A percentile compares a stretch with the other conserved stretches of the same genome.
These are phyloP conservation scores for Ormyrus pomaceus DNA, from an alignment of 2,888 invertebrate genomes.

Conservation along the genomic window DNA sequence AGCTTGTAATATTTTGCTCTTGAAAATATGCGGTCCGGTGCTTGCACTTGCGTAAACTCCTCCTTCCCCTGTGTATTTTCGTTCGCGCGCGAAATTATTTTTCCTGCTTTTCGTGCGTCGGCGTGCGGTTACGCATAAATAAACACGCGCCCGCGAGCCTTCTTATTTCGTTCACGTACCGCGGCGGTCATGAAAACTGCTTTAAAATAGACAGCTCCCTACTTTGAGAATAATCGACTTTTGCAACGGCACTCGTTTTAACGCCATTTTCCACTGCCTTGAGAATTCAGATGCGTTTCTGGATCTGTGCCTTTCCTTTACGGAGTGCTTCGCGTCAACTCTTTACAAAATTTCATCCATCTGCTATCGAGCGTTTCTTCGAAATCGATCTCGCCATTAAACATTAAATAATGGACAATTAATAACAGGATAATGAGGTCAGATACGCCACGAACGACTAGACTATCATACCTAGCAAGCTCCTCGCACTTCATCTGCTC, in stretches of 20 bases:
- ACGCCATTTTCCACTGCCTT: neutral
- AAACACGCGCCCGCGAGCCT: slow-evolving; percentile 1
- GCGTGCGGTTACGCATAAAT: slow-evolving; percentile 18
- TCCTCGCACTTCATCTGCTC: too few relatives aligned
- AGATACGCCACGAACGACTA: too few relatives aligned
- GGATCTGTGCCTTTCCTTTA: too few relatives aligned
- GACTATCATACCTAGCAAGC: too few relatives aligned
- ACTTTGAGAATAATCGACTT: slow-evolving; percentile 31
- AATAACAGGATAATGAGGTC: too few relatives aligned
- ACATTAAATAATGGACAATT: too few relatives aligned
- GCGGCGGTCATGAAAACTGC: slow-evolving; percentile 25
- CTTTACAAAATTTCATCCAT: too few relatives aligned
- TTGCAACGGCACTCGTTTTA: slow-evolving; percentile 30
- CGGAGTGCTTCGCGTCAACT: too few relatives aligned
- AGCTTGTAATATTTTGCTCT: neutral
- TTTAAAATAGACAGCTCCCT: slow-evolving; percentile 17
- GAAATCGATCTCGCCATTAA: too few relatives aligned
- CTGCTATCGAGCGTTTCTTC: too few relatives aligned
- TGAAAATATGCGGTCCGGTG: neutral
- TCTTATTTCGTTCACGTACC: slow-evolving; percentile 39
- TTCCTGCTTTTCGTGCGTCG: slow-evolving; percentile 7
- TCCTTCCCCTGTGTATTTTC: neutral
- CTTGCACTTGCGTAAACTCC: neutral
- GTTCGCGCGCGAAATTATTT: slow-evolving; percentile 29
- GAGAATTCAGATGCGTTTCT: too few relatives aligned